Evolutionary conservation across 1,140 invertebrate genomes (phyloP).

Genomic region (Cotesia vestalis): DNA sequence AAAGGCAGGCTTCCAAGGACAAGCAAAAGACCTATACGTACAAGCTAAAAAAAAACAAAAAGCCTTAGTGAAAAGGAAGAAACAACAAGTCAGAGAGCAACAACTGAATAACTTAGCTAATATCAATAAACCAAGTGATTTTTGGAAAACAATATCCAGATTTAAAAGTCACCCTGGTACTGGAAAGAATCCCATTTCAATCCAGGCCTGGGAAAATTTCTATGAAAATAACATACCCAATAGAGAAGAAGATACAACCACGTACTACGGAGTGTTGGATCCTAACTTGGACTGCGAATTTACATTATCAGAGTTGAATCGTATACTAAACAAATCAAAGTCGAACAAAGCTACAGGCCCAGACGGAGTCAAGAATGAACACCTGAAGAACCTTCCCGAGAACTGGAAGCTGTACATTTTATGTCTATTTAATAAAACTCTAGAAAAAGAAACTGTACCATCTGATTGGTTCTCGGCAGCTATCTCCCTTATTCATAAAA

Average conservation of each 20-base stretch:
- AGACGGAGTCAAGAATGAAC: constrained; percentile 36
- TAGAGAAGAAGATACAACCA: not conserved
- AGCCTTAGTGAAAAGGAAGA: too few relatives aligned
- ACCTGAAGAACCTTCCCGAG: constrained; percentile 20
- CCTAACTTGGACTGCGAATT: constrained; percentile 24
- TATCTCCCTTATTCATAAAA: constrained; percentile 37
- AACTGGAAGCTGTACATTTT: constrained; percentile 15
- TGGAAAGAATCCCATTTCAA: not conserved
- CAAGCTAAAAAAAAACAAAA: too few relatives aligned
- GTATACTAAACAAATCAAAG: too few relatives aligned
- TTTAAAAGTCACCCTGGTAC: not conserved
- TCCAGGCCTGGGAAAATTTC: constrained; percentile 1
- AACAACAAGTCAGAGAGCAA: too few relatives aligned
- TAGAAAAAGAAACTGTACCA: not conserved
- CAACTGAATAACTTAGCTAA: not conserved
- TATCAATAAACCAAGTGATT: not conserved
- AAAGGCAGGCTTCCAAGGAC: too few relatives aligned
- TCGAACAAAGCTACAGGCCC: constrained; percentile 35
- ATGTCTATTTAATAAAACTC: constrained; percentile 28
- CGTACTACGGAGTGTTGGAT: not conserved
- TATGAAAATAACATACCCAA: not conserved
- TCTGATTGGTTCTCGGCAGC: constrained; percentile 18
- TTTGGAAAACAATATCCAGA: not conserved
- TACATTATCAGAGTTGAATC: not conserved
- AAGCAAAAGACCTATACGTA: too few relatives aligned